A percentile compares a stretch with the other conserved stretches of the same genome.
Conservation (phyloP, 2,888 invertebrate species). For the Gandaritis pyraliata region DNA sequence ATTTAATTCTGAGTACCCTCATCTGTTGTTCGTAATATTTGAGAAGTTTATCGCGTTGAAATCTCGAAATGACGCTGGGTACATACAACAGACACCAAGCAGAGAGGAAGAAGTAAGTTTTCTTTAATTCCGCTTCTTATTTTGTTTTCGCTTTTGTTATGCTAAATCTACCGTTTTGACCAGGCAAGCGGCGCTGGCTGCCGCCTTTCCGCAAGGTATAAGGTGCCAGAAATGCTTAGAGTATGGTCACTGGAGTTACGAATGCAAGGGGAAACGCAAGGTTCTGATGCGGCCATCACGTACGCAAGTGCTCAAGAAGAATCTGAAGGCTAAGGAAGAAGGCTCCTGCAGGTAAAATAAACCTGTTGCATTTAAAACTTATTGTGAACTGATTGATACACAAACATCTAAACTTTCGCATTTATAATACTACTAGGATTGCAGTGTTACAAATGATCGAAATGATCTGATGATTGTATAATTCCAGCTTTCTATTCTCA, state of each 20-base stretch:
- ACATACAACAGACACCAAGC: slow-evolving; percentile 80
- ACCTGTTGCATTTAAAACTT: slow-evolving; percentile 21
- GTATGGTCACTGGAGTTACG: slow-evolving; percentile 97
- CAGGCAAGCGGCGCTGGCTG: slow-evolving; percentile 85
- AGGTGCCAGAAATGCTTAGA: slow-evolving; percentile 97
- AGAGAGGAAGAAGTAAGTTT: slow-evolving; percentile 71
- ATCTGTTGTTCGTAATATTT: slow-evolving; percentile 23
- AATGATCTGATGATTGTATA: no score
- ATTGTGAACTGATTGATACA: no score
- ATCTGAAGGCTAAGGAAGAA: slow-evolving; percentile 71
- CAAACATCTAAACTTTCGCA: no score
- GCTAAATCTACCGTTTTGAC: slow-evolving; percentile 38
- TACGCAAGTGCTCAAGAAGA: slow-evolving; percentile 90
- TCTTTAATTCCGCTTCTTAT: slow-evolving; percentile 17
- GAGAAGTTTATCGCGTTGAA: slow-evolving; percentile 15
- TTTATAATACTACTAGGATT: no score
- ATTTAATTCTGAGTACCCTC: slow-evolving; percentile 43
- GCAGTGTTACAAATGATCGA: no score
- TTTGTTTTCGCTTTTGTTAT: slow-evolving; percentile 11
- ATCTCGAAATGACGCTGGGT: slow-evolving; percentile 72
- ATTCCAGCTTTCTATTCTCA: no score
- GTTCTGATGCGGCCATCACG: slow-evolving; percentile 93
- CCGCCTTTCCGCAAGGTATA: slow-evolving; percentile 89
- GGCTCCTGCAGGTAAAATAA: slow-evolving; percentile 67
- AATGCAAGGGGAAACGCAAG: slow-evolving; percentile 96